Base-by-base conservation (phyloP, 2,888 invertebrate species). In the Oligia fasciuncula region DNA sequence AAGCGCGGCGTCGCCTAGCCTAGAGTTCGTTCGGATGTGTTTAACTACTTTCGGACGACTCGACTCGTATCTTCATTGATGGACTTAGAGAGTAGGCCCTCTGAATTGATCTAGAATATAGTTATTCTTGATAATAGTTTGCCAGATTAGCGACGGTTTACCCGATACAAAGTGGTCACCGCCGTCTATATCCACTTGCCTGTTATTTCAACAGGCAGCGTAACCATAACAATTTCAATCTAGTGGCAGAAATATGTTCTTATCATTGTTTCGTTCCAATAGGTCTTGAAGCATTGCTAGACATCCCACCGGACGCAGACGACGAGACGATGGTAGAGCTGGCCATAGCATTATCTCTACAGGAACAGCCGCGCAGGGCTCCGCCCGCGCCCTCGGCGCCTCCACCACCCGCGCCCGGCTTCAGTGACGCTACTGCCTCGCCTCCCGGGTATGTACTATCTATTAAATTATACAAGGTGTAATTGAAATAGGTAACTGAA, bases 291-390 rank as follows among this genome's bases (percentile, higher is more conserved):
- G 98, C 98, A 0, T 94, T 99, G 49, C 96, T 99, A 13, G 99
- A 99, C 91, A 98, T 99, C 74, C 99, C 99, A 23, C 98, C 99
- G n/a, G 99, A 99, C 94, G 99, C 99, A 1, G 99, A 99, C 92
- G 99, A 99, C 94, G 99, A 99, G 94, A 98, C 99, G 0, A 99
- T 99, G 98, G 99, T 99, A 81, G 99, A 99, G 94, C 97, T 79
- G n/a, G 83, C 77, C 77, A 79, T 79, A 29, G 79, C 79, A 1
- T 2, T 79, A 19, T 79, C 82, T n/a, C 76, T 79, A 57, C 83
- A 80, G 5, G 83, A 80, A 9, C 83, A 83, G n/a, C 79, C 77
- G 35, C 66, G 83, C 13, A 51, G 83, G 11, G 79, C 79, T 2
- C 79, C 83, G 35, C 77, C 83, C 49, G 82, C 82, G 49, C 79